A percentile compares a stretch with the other conserved stretches of the same genome.
phyloP scores from a whole-genome alignment of 2,113 vertebrate species.

The Tauraco erythrolophus region DNA sequence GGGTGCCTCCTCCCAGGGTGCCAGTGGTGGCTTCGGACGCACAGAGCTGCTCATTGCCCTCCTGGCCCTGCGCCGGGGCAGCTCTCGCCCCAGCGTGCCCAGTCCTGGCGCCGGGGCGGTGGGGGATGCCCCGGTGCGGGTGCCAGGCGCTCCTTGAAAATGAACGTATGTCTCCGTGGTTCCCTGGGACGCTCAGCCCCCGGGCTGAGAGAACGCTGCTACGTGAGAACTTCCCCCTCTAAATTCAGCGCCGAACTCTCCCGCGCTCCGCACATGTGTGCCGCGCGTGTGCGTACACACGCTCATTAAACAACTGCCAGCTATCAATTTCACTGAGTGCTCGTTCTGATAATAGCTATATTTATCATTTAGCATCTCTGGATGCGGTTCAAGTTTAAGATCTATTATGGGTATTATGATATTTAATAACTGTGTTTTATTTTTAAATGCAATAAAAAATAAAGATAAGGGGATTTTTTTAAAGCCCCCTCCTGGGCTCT shows the following conservation, averaged over 20 bases:
- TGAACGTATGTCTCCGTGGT: rapidly evolving
- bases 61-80: background rate
- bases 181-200: rapidly evolving
- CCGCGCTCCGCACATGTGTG: background rate
- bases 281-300: background rate
- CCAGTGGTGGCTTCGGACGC: too few species aligned
- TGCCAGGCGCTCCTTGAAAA: rapidly evolving
- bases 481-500: slow-evolving; percentile 4
- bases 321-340: slow-evolving; percentile 51
- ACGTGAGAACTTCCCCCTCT: background rate
- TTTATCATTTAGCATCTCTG: slow-evolving; percentile 67
- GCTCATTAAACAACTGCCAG: slow-evolving; percentile 34
- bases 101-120: rapidly evolving
- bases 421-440: slow-evolving; percentile 64
- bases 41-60: rapidly evolving
- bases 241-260: rapidly evolving
- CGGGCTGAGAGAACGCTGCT: rapidly evolving
- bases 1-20: too few species aligned
- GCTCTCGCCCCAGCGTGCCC: rapidly evolving
- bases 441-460: slow-evolving; percentile 59
- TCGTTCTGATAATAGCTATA: slow-evolving; percentile 52
- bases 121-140: rapidly evolving
- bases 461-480: slow-evolving; percentile 15
- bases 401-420: slow-evolving; percentile 53
- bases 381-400: slow-evolving; percentile 49